Base-by-base conservation (phyloP, 2,113 vertebrate species). In the Perca fluviatilis region DNA sequence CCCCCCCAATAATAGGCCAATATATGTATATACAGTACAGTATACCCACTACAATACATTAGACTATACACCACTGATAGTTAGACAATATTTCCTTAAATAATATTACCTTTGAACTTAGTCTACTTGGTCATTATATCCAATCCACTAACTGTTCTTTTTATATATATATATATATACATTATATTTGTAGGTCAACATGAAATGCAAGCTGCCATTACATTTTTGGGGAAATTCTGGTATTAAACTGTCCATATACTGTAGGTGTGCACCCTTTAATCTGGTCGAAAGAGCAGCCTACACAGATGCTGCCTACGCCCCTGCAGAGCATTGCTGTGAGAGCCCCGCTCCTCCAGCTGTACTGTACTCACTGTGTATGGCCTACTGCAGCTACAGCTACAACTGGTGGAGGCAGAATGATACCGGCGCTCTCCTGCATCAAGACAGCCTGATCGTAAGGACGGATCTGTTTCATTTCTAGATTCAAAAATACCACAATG, bases 331-430 rank as follows among this genome's bases (percentile, higher is more conserved):
- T 3, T 21, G 66, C 72, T 1, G 75, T 10, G 70, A 63, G 81
- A 77, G 79, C 86, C 50, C 64, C 0, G 60, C 92, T 86, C 80
- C 80, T 87, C 73, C 88, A 76, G 85, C 83, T 12, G 74, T 62
- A 33, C 77, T 80, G 78, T 79, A 64, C 33, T 33, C 33, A 33
- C 80, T 60, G 87, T 83, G 16, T 14, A 80, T 89, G 91, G 89
- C 85, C 91, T 82, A 12, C 74, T 82, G 85, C 88, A 78, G 90
- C 89, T 85, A 2, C 85, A 89, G 74, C 82, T 84, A 47, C 86
- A 83, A 91, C 85, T 79, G 80, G 86, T 53, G 87, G 84, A 88
- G 51, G 67, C 83, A 58, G 86, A 88, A 91, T 93, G 92, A 87
- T 71, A 80, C 85, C 89, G 86, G 86, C 71, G 54, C 73, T 80